Evolutionary conservation across 2,113 vertebrate species (phyloP).

Genomic region (Bos javanicus): DNA sequence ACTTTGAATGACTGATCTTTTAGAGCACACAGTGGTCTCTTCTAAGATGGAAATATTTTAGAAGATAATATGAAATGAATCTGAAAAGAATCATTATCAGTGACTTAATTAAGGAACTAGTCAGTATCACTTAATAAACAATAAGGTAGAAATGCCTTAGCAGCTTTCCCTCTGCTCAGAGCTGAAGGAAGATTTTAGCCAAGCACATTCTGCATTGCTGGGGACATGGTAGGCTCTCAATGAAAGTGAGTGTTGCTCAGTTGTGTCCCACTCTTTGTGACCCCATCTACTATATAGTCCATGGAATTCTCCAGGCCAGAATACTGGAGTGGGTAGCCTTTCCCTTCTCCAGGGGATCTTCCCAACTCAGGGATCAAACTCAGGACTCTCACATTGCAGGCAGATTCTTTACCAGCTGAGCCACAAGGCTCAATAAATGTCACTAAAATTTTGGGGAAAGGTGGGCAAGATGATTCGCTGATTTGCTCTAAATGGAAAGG

Average conservation of each 20-base stretch:
- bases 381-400: not conserved
- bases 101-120: not conserved
- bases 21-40: not conserved
- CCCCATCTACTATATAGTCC: not conserved
- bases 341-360: not conserved
- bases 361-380: not conserved
- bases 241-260: not conserved
- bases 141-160: not conserved
- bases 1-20: not conserved
- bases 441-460: not conserved
- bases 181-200: not conserved
- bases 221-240: not conserved
- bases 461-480: not conserved
- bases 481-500: not conserved
- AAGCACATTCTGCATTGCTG: not conserved
- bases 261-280: not conserved
- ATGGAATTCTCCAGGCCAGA: not conserved
- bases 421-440: not conserved
- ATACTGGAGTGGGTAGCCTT: not conserved
- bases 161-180: not conserved
- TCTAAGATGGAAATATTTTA: not conserved
- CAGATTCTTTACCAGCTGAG: not conserved
- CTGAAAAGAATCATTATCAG: not conserved
- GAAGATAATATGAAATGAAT: not conserved
- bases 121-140: not conserved